phyloP scores from a whole-genome alignment of 2,797 vertebrate genomes.

The Hoplostethus mediterraneus region DNA sequence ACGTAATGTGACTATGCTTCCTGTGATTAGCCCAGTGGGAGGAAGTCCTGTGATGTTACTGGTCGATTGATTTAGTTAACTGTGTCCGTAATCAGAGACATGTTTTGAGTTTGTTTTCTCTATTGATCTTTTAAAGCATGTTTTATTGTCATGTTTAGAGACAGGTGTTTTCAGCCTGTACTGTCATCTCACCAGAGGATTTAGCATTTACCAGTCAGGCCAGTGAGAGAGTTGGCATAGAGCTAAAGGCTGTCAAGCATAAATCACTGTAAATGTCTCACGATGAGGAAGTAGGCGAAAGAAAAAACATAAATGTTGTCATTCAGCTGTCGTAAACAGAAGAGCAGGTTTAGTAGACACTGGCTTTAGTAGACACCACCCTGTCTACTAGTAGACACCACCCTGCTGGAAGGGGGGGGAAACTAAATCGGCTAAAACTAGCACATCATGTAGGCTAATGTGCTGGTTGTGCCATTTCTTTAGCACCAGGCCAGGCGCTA shows the following conservation, averaged over 20 bases:
- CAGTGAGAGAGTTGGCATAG: background rate
- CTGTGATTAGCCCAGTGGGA: background rate
- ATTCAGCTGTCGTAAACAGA: background rate
- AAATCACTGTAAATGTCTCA: background rate
- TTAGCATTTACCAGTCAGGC: constrained; percentile 8
- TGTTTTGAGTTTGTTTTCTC: background rate
- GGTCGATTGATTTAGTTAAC: too few relatives aligned
- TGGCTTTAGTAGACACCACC: too few relatives aligned
- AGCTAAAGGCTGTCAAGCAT: background rate
- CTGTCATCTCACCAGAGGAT: background rate
- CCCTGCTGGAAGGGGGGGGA: background rate
- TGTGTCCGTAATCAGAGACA: too few relatives aligned
- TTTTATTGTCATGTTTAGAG: background rate
- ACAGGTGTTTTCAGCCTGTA: background rate
- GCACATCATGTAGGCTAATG: background rate
- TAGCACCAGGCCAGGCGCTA: background rate
- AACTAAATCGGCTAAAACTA: background rate
- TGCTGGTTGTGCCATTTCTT: background rate
- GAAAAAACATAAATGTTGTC: background rate
- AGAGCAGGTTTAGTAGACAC: background rate
- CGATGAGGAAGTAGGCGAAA: background rate
- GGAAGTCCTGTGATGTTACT: background rate
- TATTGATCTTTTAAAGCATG: background rate
- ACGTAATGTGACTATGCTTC: too few relatives aligned
- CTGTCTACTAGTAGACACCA: background rate